Conservation (phyloP, 2,888 invertebrate species). For the Spisula subtruncata region DNA sequence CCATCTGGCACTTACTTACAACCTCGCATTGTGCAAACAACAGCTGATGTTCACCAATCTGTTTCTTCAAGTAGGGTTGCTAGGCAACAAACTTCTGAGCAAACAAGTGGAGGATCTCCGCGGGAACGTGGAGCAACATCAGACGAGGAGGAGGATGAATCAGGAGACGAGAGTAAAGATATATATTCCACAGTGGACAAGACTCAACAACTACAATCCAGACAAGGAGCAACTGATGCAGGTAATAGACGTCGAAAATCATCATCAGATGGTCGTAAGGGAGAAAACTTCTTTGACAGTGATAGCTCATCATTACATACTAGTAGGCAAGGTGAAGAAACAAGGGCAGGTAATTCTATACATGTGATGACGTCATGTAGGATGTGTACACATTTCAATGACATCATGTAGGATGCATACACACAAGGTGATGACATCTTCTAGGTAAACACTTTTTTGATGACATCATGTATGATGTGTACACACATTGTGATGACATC, state of each 20-base stretch:
- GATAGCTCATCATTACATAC: conserved; percentile 31
- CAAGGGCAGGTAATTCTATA: conserved; percentile 46
- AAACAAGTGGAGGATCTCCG: conserved; percentile 1
- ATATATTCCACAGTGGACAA: conserved; percentile 49
- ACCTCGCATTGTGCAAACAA: conserved; percentile 29
- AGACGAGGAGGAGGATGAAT: conserved; percentile 30
- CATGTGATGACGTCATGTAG: background rate
- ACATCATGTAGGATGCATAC: background rate
- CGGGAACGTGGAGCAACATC: background rate
- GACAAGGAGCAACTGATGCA: conserved; percentile 18
- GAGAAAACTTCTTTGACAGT: conserved; percentile 60
- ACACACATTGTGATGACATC: background rate
- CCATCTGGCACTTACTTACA: conserved; percentile 45
- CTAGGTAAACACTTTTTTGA: too few species aligned
- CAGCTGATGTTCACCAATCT: conserved; percentile 45
- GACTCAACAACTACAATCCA: conserved; percentile 6
- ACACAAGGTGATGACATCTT: background rate
- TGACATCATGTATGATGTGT: background rate
- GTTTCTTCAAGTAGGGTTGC: conserved; percentile 36
- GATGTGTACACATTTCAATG: background rate
- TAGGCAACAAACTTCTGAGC: background rate
- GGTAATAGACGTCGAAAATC: conserved; percentile 41
- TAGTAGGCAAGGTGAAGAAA: conserved; percentile 9
- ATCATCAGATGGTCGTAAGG: conserved; percentile 45
- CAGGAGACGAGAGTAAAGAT: conserved; percentile 33